Conservation (phyloP, 2,113 vertebrate species). For the Geococcyx californianus region DNA sequence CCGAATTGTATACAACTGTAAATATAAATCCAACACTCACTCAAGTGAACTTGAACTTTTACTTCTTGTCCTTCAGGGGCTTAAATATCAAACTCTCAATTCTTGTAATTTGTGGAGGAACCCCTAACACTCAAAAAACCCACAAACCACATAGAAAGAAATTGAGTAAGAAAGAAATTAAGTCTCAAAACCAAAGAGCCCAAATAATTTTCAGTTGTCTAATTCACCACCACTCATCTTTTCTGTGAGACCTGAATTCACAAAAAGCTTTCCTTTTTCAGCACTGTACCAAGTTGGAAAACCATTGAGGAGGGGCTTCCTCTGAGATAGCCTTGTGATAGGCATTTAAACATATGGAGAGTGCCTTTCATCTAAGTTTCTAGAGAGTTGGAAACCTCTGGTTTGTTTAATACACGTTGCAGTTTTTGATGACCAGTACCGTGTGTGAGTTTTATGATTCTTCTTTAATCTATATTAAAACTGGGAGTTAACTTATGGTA, state of each 20-base stretch:
- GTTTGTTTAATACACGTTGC: fast-evolving
- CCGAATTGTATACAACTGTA: background rate
- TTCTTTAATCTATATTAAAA: background rate
- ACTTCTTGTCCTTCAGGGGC: background rate
- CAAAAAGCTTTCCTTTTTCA: background rate
- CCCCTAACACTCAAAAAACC: background rate
- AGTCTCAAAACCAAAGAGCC: background rate
- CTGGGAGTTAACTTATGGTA: background rate
- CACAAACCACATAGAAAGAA: too few relatives aligned
- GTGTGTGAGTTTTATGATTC: background rate
- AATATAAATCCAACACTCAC: background rate
- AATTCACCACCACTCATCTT: background rate
- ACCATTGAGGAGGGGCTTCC: background rate
- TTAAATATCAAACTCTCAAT: background rate
- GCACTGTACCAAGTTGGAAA: background rate
- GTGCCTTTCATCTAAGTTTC: background rate
- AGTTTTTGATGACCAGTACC: background rate
- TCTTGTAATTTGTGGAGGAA: background rate
- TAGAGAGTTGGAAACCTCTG: background rate
- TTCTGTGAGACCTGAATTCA: background rate
- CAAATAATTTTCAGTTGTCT: background rate
- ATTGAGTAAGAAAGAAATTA: background rate
- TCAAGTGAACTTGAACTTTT: background rate
- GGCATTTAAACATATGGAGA: background rate
- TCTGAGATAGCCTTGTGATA: background rate